Base-by-base conservation (phyloP, 2,888 invertebrate genomes). In the Strigamia maritima region DNA sequence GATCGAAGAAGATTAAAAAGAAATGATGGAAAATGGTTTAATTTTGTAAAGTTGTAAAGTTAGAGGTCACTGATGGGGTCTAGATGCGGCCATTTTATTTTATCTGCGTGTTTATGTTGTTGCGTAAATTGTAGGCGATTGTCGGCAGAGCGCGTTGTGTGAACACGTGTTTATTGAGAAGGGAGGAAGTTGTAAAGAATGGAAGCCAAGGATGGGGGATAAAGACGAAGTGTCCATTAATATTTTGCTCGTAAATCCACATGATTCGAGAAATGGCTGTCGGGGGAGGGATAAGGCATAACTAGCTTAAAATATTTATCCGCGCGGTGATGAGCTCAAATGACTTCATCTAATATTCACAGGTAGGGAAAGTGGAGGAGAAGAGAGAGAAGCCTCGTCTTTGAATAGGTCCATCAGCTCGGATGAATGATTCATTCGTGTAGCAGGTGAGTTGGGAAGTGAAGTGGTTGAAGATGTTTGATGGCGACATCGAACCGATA, bases 211-310 rank as follows among this genome's bases (percentile, higher is more conserved):
- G 35, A 35, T 35, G 35, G 35, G 35, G 35, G 49, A 49, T 49
- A 49, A 49, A 49, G 49, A 16, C 49, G 49, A 49, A 49, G 19
- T 49, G 49, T 49, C 49, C 49, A 49, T 49, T 49, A 49, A 49
- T 49, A 49, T 49, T 49, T 49, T 1, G n/a, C 49, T 49, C 49
- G 49, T 49, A 49, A 49, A 49, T 49, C 49, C 49, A 14, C 49
- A 49, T 49, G 49, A 49, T 49, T 49, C 49, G 49, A 49, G 49
- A 49, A 49, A 49, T 49, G 49, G 49, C 49, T 49, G 49, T 49
- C 49, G 19, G 7, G 49, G 49, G 49, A 49, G 49, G 49, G 49
- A 49, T 49, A 49, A 49, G 49, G 49, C 49, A 49, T 49, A 49
- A 49, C 49, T 49, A 49, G 19, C 49, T 49, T 49, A 49, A 49